These are phyloP conservation scores for Champsocephalus gunnari DNA, from an alignment of 2,797 vertebrate species.

Conservation along the genomic window DNA sequence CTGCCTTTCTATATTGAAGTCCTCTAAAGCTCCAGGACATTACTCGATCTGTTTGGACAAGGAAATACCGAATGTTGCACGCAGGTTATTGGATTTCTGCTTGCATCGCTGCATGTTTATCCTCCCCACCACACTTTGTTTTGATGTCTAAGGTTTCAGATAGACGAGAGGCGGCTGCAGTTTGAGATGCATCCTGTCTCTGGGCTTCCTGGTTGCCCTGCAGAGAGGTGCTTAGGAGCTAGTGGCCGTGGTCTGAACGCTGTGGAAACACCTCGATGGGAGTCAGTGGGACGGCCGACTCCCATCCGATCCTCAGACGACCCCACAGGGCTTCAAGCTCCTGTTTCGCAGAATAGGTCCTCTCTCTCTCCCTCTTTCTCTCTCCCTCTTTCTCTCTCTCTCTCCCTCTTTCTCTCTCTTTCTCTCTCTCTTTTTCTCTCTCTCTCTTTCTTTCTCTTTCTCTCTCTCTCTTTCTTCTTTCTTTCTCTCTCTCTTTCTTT, in stretches of 20 bases:
- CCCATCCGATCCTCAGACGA: slow-evolving; percentile 54
- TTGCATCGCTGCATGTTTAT: slow-evolving; percentile 11
- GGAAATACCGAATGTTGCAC: neutral
- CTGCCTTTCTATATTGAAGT: neutral
- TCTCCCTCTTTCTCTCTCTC: no score
- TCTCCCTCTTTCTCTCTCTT: no score
- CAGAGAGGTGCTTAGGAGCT: slow-evolving; percentile 48
- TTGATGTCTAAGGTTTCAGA: slow-evolving; percentile 40
- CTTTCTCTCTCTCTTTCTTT: no score
- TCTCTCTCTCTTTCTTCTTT: no score
- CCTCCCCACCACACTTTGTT: slow-evolving; percentile 3
- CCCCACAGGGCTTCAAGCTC: slow-evolving; percentile 38
- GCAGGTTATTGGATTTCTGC: slow-evolving; percentile 5
- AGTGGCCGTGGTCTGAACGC: slow-evolving; percentile 30
- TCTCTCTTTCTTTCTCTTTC: neutral
- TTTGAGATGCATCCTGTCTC: slow-evolving; percentile 31
- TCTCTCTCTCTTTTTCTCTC: neutral
- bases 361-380: slow-evolving; percentile 6
- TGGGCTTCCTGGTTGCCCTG: slow-evolving; percentile 48
- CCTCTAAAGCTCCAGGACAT: neutral
- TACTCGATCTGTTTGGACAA: neutral
- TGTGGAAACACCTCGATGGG: slow-evolving; percentile 43
- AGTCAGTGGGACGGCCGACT: slow-evolving; percentile 33
- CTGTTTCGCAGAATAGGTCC: slow-evolving; percentile 37
- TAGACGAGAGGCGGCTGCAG: slow-evolving; percentile 28